These are phyloP conservation scores for Tanypteryx hageni DNA, from an alignment of 2,888 invertebrate species.

Conservation along the genomic window DNA sequence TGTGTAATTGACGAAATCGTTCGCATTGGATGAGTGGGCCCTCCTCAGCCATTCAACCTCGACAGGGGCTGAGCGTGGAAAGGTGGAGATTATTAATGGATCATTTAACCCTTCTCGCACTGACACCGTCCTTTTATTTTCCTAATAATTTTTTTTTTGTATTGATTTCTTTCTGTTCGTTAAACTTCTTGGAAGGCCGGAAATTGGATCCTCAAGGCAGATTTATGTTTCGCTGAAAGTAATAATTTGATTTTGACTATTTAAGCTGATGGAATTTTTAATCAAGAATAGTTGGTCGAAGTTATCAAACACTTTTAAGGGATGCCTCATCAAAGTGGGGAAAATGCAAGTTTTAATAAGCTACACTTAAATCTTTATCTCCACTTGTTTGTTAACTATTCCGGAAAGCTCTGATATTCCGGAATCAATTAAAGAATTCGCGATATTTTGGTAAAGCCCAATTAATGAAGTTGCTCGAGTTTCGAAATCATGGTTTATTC, in stretches of 20 bases:
- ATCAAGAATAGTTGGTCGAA: background rate
- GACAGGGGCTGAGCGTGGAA: too few relatives aligned
- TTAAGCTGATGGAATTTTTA: conserved; percentile 25
- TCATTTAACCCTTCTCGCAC: background rate
- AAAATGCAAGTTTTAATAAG: background rate
- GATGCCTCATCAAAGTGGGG: background rate
- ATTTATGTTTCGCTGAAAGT: background rate
- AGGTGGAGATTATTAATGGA: background rate
- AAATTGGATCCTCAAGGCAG: conserved; percentile 41
- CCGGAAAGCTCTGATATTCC: too few relatives aligned
- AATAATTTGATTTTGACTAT: conserved; percentile 32
- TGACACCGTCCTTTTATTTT: background rate
- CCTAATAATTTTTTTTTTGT: background rate
- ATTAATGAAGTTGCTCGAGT: too few relatives aligned
- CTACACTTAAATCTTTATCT: too few relatives aligned
- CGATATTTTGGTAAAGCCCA: too few relatives aligned
- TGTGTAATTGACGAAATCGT: too few relatives aligned
- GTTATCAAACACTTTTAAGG: background rate
- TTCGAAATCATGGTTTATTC: too few relatives aligned
- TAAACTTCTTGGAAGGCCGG: conserved; percentile 1
- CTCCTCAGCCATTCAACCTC: too few relatives aligned
- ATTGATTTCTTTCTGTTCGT: conserved; percentile 40
- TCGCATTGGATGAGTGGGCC: too few relatives aligned
- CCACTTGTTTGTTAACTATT: too few relatives aligned
- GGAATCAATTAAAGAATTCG: too few relatives aligned